Conservation (phyloP, 2,888 invertebrate species). For the Liodrosophila aerea region DNA sequence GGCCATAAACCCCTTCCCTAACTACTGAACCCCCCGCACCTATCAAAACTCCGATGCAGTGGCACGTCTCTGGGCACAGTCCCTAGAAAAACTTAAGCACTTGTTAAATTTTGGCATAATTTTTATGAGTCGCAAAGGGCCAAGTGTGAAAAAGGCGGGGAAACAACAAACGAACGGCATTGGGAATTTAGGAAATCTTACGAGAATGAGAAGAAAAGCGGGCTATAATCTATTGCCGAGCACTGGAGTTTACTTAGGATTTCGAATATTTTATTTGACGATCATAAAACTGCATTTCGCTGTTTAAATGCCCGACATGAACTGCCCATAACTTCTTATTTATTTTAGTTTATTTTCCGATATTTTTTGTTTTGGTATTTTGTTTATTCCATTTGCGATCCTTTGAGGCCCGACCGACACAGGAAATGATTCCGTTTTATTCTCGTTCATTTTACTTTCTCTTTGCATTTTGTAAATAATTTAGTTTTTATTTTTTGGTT, state of each 20-base stretch:
- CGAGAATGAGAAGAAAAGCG: conserved; percentile 1
- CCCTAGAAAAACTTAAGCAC: conserved; percentile 23
- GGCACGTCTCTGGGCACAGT: conserved; percentile 44
- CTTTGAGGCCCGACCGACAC: conserved; percentile 48
- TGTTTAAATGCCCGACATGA: conserved; percentile 48
- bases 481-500: conserved; percentile 18
- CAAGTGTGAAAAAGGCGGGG: conserved; percentile 69
- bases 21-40: background rate
- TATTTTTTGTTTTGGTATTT: conserved; percentile 5
- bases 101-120: conserved; percentile 54
- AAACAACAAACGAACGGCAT: conserved; percentile 36
- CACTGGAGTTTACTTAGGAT: conserved; percentile 23
- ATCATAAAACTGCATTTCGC: conserved; percentile 22
- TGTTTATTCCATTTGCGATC: conserved; percentile 22
- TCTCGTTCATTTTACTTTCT: conserved; percentile 10
- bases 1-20: conserved; percentile 52
- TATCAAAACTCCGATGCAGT: background rate
- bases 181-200: conserved; percentile 38
- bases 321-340: conserved; percentile 26
- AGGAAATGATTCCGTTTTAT: conserved; percentile 62
- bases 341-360: conserved; percentile 7
- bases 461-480: conserved; percentile 28
- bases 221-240: conserved; percentile 12
- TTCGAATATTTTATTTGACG: conserved; percentile 9
- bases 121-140: conserved; percentile 38